Base-by-base conservation (phyloP, 23 tunicate species). In the Botrylloides violaceus region DNA sequence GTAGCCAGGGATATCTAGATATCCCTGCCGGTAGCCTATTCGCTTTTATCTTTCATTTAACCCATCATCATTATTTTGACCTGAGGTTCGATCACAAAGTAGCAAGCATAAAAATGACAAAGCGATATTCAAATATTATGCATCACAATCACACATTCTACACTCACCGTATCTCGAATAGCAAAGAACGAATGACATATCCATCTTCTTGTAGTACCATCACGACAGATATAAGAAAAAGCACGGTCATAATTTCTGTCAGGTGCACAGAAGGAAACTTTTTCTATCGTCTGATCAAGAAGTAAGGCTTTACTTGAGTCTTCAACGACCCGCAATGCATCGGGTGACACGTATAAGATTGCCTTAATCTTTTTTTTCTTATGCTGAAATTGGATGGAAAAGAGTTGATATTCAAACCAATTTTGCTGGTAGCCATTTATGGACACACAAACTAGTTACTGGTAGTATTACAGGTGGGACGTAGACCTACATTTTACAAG, bases 241-340 rank as follows among this genome's bases (percentile, higher is more conserved):
- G 99, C 95, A 0, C 84, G 76, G 34, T 94, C 86, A 65, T 94
- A 82, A 57, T 82, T 94, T 30, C 99, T 60, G 50, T 94, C 99
- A 2, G 99, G 99, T 3, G 99, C 99, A 74, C 99, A 94, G 49
- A 94, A 94, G 5, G 99, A 94, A 3, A 94, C 96, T 71, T 94
- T 94, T 66, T 94, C 99, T 38, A 94, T 94, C 26, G 99, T 87
- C 38, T 94, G 99, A 75, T 94, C 99, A n/a, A 94, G 81, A n/a
- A 94, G 66, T 19, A 94, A 55, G 30, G 94, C 96, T 53, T 94
- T 94, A 20, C 85, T 94, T 32, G 94, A 87, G 68, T 94, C 96
- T 78, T 94, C 94, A 18, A 94, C 96, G 0, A 94, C 96, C 36
- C 99, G 49, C 49, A 94, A 60, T 5, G 96, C 83, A 68, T 94